Conservation (phyloP, 2,797 vertebrate genomes). For the Enteromius treurensis region DNA sequence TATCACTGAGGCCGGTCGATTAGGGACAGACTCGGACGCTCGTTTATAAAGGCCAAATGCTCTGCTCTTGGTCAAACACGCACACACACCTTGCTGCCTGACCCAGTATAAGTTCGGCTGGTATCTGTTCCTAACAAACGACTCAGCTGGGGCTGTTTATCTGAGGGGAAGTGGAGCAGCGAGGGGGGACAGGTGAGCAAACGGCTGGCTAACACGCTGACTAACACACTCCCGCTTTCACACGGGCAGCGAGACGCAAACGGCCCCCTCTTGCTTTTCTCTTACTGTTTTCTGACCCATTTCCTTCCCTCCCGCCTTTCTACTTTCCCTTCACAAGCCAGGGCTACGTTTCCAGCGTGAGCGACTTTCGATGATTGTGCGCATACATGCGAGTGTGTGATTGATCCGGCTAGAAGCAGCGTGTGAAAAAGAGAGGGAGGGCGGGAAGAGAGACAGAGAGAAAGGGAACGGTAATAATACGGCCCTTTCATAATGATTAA, state of each 20-base stretch:
- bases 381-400: conserved; percentile 51
- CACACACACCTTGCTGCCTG: conserved; percentile 21
- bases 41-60: conserved; percentile 75
- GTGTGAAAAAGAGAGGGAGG: conserved; percentile 55
- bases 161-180: conserved; percentile 78
- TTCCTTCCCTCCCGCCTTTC: conserved; percentile 61
- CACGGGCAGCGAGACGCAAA: conserved; percentile 12
- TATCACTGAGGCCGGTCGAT: conserved; percentile 72
- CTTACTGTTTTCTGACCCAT: conserved; percentile 78
- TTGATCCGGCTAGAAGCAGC: conserved; percentile 74
- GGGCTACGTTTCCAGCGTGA: conserved; percentile 22
- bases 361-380: conserved; percentile 41
- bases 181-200: conserved; percentile 56
- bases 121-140: conserved; percentile 30
- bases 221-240: conserved; percentile 40
- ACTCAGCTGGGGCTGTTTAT: conserved; percentile 58
- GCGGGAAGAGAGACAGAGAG: conserved; percentile 63
- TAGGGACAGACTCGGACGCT: conserved; percentile 70
- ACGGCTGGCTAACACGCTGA: conserved; percentile 37
- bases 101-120: conserved; percentile 34
- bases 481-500: conserved; percentile 95
- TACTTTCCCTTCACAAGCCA: conserved; percentile 29
- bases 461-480: conserved; percentile 82
- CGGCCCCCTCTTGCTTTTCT: conserved; percentile 5
- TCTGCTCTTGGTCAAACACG: conserved; percentile 57